A percentile compares a stretch with the other conserved stretches of the same genome.
Evolutionary conservation across 2,797 vertebrate species (phyloP).

Genomic region (Hapalemur alaotrensis): DNA sequence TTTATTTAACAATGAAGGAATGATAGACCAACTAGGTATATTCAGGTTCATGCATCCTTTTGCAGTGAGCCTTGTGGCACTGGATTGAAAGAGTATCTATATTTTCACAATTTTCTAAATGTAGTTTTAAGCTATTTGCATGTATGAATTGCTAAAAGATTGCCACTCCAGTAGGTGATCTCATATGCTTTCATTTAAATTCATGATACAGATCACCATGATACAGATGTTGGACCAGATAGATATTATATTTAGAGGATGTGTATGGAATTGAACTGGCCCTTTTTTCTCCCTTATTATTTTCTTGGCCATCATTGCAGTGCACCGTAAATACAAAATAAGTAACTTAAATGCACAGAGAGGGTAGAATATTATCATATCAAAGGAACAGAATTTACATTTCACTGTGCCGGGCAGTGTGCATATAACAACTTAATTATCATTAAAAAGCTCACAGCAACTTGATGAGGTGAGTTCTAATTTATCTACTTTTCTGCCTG

Average conservation of each 20-base stretch:
- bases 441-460: not conserved
- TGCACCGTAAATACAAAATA: not conserved
- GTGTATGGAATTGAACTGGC: not conserved
- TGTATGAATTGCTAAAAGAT: not conserved
- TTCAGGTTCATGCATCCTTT: not conserved
- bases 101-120: not conserved
- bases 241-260: not conserved
- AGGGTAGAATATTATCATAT: not conserved
- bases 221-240: not conserved
- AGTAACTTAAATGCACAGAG: not conserved
- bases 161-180: not conserved
- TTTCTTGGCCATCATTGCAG: not conserved
- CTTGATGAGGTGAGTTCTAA: not conserved
- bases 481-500: conserved; percentile 7
- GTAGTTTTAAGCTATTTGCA: not conserved
- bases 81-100: not conserved
- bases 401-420: not conserved
- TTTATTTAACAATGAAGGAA: not conserved
- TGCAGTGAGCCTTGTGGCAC: not conserved
- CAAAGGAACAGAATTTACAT: not conserved
- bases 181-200: not conserved
- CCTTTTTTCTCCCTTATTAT: not conserved
- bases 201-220: not conserved
- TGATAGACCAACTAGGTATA: not conserved
- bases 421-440: not conserved